Base-by-base conservation (phyloP, 2,797 vertebrate species). In the Sebastiscus tertius region DNA sequence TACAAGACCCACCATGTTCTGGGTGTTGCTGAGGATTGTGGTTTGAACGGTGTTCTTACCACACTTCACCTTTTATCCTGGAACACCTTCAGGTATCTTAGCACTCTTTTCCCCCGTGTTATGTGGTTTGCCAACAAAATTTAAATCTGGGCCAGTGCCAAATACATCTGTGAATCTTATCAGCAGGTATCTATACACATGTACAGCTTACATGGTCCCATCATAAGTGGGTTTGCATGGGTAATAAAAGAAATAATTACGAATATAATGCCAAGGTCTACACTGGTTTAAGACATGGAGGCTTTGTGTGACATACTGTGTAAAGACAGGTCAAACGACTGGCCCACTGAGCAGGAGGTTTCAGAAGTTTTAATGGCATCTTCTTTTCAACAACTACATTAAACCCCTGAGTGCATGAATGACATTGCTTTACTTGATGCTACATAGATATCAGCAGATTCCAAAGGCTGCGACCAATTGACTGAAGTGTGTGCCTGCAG, bases 401-500 rank as follows among this genome's bases (percentile, higher is more conserved):
- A 46, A 79, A 74, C 16, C 18, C 26, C 6, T 26, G n/a, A 75
- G 11, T 64, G 18, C 33, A 72, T 58, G 20, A 70, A 55, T 55
- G 73, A 62, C 54, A 56, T 67, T 75, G 63, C 24, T 63, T 26
- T 22, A 46, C 22, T 3, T 70, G 24, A 69, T 29, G 26, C 67
- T 73, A 27, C 74, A 67, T 12, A 59, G 54, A 76, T 11, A 58
- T 66, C 18, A 58, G 29, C 68, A 13, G 24, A 58, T 8, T 8
- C 5, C 29, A 67, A 71, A 42, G 4, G 20, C 22, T 22, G 63
- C 4, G 42, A 39, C 39, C 39, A 26, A 3, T 1, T 7, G 36
- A 42, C 8, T 60, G 20, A 90, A 84, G 27, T 49, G 72, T 89
- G 46, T 88, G 81, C 72, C 74, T 92, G 77, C 75, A 90, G 86